phyloP scores from a whole-genome alignment of 2,797 vertebrate species.

The Gila robusta region DNA sequence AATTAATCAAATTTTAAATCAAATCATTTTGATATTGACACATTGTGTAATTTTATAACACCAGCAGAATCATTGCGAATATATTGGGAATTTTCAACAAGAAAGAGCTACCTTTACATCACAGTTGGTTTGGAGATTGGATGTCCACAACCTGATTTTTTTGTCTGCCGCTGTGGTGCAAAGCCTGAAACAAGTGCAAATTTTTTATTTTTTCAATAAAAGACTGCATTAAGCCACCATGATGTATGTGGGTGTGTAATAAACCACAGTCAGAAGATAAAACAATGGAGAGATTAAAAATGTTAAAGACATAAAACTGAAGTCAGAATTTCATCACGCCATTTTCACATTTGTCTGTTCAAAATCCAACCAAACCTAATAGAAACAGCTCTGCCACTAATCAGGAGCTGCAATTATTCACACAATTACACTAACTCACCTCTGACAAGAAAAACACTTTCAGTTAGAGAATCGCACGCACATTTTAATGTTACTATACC shows the following conservation, averaged over 20 bases:
- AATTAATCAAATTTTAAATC: not conserved
- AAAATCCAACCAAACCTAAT: slow-evolving; percentile 67
- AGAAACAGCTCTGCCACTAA: slow-evolving; percentile 70
- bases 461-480: slow-evolving; percentile 70
- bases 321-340: slow-evolving; percentile 73
- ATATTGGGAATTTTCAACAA: not conserved
- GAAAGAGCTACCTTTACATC: slow-evolving; percentile 87
- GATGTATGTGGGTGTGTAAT: slow-evolving; percentile 35
- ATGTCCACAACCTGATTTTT: slow-evolving; percentile 90
- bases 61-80: not conserved
- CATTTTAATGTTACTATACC: slow-evolving; percentile 70
- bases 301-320: slow-evolving; percentile 67
- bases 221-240: not conserved
- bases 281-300: slow-evolving; percentile 74
- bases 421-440: slow-evolving; percentile 80
- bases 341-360: slow-evolving; percentile 67
- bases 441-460: slow-evolving; percentile 81
- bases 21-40: not conserved
- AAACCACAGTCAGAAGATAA: slow-evolving; percentile 54
- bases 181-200: slow-evolving; percentile 77
- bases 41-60: not conserved
- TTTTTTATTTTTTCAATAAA: not conserved
- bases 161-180: slow-evolving; percentile 92
- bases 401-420: slow-evolving; percentile 78
- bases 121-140: slow-evolving; percentile 90